Evolutionary conservation across 2,888 invertebrate species (phyloP), one percentile per base, ranked within the genome.

Genomic region (Megastigmus dorsalis): DNA sequence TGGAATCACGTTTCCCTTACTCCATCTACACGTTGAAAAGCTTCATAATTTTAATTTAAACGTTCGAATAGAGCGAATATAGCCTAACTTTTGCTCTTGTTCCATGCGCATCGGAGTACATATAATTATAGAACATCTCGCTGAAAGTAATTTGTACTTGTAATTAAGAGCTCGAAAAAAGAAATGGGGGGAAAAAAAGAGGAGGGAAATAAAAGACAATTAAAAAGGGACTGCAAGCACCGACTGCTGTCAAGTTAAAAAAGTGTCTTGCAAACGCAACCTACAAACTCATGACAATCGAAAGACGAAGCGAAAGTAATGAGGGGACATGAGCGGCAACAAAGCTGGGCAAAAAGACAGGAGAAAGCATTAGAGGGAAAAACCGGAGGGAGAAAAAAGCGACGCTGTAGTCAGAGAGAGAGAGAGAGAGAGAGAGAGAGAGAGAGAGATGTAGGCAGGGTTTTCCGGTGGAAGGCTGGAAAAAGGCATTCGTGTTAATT

Each of bases 401-500:
- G 36, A 28, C 4, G 52, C n/a, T 4, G 23, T 45, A 45, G 18
- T 38, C 38, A 13, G 38, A 10, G 18, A n/a, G 10, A 10, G 59
- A 48, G 3, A 60, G 60, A 10, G 62, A 1, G 13, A 38, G n/a
- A n/a, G n/a, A 13, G 38, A 10, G 18, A n/a, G 10, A 10, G 59
- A 48, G 3, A 60, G 60, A 10, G 62, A 1, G 13, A 38, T n/a
- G n/a, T n/a, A n/a, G n/a, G 30, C 33, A 7, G 26, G 59, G 36
- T 41, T 41, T 23, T 28, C 20, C 9, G 15, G 33, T 30, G 28
- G 9, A 43, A 43, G 68, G 52, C 4, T 74, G 75, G 71, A 74
- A 79, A 78, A 74, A 68, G 73, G 60, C 67, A 72, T 65, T 45
- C 57, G 54, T 57, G 72, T 79, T 77, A 76, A 78, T 78, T 78